Evolutionary conservation across 1,140 invertebrate genomes (phyloP).

Genomic region (Scaptomyza pallida): DNA sequence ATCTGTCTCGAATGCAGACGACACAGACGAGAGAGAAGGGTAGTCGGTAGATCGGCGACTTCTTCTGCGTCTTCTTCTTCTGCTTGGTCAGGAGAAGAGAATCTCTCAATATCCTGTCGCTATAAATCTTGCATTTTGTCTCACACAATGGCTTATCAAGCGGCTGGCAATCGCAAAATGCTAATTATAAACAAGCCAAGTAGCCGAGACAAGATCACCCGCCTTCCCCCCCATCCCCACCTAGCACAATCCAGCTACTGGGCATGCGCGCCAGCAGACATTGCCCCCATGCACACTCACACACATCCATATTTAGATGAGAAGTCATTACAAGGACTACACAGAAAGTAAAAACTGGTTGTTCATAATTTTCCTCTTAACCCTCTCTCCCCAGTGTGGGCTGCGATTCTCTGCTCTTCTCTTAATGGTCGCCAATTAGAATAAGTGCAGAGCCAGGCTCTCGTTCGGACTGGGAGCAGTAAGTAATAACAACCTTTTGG

Average conservation of each 20-base stretch:
- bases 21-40: too few species aligned
- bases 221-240: background rate
- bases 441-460: constrained; percentile 62
- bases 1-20: constrained; percentile 31
- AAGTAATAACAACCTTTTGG: constrained; percentile 66
- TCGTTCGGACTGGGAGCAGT: background rate
- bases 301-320: constrained; percentile 29
- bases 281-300: background rate
- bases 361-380: constrained; percentile 54
- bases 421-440: constrained; percentile 75
- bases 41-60: too few species aligned
- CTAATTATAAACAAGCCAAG: constrained; percentile 77
- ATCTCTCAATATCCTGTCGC: constrained; percentile 79
- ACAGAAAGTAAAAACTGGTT: constrained; percentile 30
- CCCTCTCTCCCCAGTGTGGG: background rate
- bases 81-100: constrained; percentile 48
- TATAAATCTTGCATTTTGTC: constrained; percentile 75
- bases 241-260: constrained; percentile 50
- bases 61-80: too few species aligned
- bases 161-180: constrained; percentile 72
- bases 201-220: constrained; percentile 27
- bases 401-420: background rate
- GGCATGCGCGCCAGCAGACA: constrained; percentile 59
- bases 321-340: constrained; percentile 40
- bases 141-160: constrained; percentile 64